Base-by-base conservation (phyloP, 2,888 invertebrate species). In the Cartodere bifasciata region DNA sequence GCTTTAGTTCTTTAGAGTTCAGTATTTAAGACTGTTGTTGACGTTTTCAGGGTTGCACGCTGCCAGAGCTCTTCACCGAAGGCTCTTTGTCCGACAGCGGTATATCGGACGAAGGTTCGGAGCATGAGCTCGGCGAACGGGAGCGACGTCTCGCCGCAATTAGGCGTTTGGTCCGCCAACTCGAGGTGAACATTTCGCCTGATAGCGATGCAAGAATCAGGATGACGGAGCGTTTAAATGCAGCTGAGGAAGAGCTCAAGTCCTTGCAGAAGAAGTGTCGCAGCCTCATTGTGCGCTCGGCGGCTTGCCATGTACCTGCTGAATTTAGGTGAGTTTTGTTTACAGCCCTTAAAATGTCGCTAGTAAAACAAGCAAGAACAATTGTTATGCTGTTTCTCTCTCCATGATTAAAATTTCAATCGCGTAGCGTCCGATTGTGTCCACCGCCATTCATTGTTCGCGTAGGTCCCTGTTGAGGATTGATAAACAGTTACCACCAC, bases 81-180 rank as follows among this genome's bases (percentile, higher is more conserved):
- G 76, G 76, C 37, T 79, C 78, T n/a, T 60, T 77, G 36, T 80
- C 80, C 0, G 80, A 81, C 63, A 78, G 78, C 16, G 81, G 81
- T n/a, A 80, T 81, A 45, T 80, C 79, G 5, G 81, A 81, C 53
- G 79, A 79, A 35, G 80, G 80, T 48, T 78, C 51, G 54, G 72
- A 64, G 62, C 77, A 76, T 39, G 79, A 57, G 59, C 63, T 58
- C 30, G 69, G 69, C 40, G 73, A 77, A 33, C 67, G 81, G 20
- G 80, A 80, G 39, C 64, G 73, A 17, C 64, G 78, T 2, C 60
- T 81, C 21, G 65, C 72, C n/a, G 75, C 74, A 1, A 62, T 81
- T 34, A 61, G 77, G 17, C 69, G 76, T 34, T 58, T 80, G 22
- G 78, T 77, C 5, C 65, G 75, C 7, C 70, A 73, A 23, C 56